These are phyloP conservation scores for Oligia latruncula DNA, from an alignment of 2,888 invertebrate species.

Conservation along the genomic window DNA sequence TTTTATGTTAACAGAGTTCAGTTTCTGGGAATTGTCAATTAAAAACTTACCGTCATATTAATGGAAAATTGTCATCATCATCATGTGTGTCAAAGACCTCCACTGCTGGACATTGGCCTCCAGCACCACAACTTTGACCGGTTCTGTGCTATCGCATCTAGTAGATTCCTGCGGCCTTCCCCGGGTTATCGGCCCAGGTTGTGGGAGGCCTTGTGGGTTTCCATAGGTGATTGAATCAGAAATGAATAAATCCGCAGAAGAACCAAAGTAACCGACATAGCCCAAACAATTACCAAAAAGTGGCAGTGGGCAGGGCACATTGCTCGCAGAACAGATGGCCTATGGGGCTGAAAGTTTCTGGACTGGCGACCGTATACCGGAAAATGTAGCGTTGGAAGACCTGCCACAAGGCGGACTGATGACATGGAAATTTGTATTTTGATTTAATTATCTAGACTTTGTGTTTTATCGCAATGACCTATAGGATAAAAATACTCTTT, in stretches of 20 bases:
- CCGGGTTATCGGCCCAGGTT: neutral
- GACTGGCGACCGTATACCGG: neutral
- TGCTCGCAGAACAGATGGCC: no score
- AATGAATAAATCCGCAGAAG: neutral
- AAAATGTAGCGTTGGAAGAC: no score
- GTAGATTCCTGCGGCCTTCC: neutral
- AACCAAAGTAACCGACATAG: neutral
- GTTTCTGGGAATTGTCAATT: neutral
- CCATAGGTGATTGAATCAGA: no score
- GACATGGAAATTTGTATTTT: neutral
- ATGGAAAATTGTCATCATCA: neutral
- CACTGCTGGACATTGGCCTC: no score
- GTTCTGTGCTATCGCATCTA: neutral
- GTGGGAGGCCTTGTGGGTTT: no score
- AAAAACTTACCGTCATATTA: neutral
- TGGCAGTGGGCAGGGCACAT: neutral
- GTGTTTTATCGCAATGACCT: no score
- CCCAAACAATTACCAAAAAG: neutral
- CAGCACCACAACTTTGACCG: no score
- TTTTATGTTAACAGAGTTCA: neutral
- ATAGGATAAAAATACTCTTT: neutral
- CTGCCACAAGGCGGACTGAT: no score
- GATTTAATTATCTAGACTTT: neutral
- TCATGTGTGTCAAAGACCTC: no score
- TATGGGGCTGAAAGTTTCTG: neutral